These are phyloP conservation scores for Kryptopterus vitreolus DNA, from an alignment of 2,797 vertebrate genomes.

Conservation along the genomic window DNA sequence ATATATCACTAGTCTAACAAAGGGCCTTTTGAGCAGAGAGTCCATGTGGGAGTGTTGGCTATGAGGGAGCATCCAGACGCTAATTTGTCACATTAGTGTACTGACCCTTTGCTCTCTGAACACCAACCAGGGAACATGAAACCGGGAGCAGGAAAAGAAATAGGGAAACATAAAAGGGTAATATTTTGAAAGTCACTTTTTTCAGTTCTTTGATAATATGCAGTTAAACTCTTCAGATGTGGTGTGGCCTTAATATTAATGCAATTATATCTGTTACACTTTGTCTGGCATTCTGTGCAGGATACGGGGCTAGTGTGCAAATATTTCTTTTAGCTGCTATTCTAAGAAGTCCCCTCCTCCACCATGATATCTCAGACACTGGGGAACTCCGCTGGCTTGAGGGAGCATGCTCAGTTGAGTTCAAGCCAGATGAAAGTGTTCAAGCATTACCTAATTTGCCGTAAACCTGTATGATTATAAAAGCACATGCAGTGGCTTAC, in stretches of 20 bases:
- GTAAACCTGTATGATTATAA: conserved; percentile 23
- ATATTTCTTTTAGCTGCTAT: conserved; percentile 40
- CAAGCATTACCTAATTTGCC: conserved; percentile 20
- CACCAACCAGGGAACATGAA: conserved; percentile 24
- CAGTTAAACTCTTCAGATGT: conserved; percentile 21
- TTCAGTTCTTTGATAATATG: conserved; percentile 19
- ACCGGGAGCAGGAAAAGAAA: not conserved
- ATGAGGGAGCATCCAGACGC: conserved; percentile 42
- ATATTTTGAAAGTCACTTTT: conserved; percentile 18
- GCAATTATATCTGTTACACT: conserved; percentile 45
- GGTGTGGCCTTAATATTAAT: conserved; percentile 34
- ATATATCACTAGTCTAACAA: conserved; percentile 41
- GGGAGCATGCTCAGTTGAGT: conserved; percentile 10
- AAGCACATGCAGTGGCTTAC: not conserved
- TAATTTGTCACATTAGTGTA: conserved; percentile 52
- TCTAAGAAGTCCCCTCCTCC: conserved; percentile 21
- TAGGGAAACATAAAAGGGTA: not conserved
- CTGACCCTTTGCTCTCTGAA: conserved; percentile 47
- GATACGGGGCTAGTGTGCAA: conserved; percentile 33
- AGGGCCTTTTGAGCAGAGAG: conserved; percentile 40
- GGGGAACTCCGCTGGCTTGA: conserved; percentile 35
- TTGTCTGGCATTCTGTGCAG: conserved; percentile 23
- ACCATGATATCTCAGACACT: not conserved
- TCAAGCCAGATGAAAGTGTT: conserved; percentile 11
- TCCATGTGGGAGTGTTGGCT: conserved; percentile 46